phyloP scores from a whole-genome alignment of 2,888 invertebrate species.

The Germaria angustata region DNA sequence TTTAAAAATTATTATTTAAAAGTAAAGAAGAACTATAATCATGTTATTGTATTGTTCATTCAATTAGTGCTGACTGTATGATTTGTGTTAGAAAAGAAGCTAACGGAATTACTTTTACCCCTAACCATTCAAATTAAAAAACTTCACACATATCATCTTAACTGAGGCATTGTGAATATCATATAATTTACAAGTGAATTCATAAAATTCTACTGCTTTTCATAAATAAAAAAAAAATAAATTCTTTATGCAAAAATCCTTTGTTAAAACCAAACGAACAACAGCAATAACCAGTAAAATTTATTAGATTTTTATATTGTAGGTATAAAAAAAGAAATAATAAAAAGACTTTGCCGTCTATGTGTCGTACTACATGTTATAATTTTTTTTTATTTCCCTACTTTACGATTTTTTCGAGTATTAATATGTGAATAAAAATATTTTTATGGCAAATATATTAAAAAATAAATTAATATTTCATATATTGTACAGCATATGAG shows the following conservation, averaged over 20 bases:
- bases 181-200: slow-evolving; percentile 57
- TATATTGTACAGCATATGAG: not conserved
- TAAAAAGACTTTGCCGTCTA: slow-evolving; percentile 37
- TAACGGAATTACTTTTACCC: slow-evolving; percentile 13
- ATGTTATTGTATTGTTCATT: no score
- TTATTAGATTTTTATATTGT: slow-evolving; percentile 57
- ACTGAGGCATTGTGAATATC: slow-evolving; percentile 40
- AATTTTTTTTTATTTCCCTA: not conserved
- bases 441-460: not conserved
- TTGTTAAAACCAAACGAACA: slow-evolving; percentile 41
- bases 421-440: slow-evolving; percentile 24
- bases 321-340: slow-evolving; percentile 14
- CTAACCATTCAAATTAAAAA: not conserved
- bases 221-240: slow-evolving; percentile 6
- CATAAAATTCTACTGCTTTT: slow-evolving; percentile 57
- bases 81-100: no score
- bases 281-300: slow-evolving; percentile 47
- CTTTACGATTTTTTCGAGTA: slow-evolving; percentile 3
- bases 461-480: not conserved
- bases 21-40: no score
- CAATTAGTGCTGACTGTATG: no score
- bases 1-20: no score
- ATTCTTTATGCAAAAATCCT: slow-evolving; percentile 40
- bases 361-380: not conserved
- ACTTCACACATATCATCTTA: slow-evolving; percentile 50